Evolutionary conservation across 2,113 vertebrate genomes (phyloP).

Genomic region (Blennius ocellaris): DNA sequence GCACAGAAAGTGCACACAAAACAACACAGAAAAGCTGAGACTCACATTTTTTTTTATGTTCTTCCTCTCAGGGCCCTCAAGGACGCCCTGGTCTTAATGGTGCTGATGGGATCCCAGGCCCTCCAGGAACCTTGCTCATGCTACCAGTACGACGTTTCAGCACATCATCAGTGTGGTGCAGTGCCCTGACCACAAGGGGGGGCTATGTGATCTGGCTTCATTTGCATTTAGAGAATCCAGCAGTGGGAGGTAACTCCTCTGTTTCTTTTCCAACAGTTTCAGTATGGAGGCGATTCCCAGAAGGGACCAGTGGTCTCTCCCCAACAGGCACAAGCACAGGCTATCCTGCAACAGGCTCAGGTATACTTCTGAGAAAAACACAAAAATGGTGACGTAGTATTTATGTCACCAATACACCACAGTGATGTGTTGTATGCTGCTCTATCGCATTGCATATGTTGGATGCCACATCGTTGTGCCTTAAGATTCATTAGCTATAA

Average conservation of each 20-base stretch:
- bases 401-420: too few relatives aligned
- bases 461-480: too few relatives aligned
- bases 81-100: constrained; percentile 89
- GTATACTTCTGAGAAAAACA: constrained; percentile 63
- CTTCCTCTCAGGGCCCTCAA: constrained; percentile 84
- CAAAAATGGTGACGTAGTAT: background rate
- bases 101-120: constrained; percentile 88
- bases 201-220: constrained; percentile 73
- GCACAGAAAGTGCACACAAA: too few relatives aligned
- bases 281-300: constrained; percentile 84
- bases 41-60: background rate
- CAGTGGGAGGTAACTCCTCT: constrained; percentile 28
- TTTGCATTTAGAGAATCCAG: constrained; percentile 52
- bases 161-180: constrained; percentile 13
- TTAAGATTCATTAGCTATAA: too few relatives aligned
- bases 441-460: too few relatives aligned
- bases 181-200: constrained; percentile 78
- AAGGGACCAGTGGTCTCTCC: constrained; percentile 89
- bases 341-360: constrained; percentile 90
- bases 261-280: constrained; percentile 83
- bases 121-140: constrained; percentile 90
- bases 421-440: too few relatives aligned
- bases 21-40: too few relatives aligned
- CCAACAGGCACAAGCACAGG: constrained; percentile 92
- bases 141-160: constrained; percentile 87